Base-by-base conservation (phyloP, 37 sponge, comb jelly and placozoan genomes). In the Petrosia ficiformis region DNA sequence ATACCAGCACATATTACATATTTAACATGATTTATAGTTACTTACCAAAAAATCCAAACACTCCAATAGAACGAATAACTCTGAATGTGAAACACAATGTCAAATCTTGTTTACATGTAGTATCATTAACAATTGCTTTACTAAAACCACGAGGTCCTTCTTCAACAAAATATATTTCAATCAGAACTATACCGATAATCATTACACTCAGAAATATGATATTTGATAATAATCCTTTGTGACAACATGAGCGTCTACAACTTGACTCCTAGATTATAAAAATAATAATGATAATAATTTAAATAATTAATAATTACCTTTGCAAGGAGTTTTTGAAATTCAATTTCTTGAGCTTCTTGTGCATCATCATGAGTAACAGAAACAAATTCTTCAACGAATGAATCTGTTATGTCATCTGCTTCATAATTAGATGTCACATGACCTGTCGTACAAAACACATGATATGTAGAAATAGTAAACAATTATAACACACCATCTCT, bases 11-110 rank as follows among this genome's bases (percentile, higher is more conserved):
- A n/a, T n/a, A n/a, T n/a, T n/a, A n/a, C n/a, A n/a, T n/a, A n/a
- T n/a, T n/a, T n/a, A n/a, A n/a, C n/a, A n/a, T n/a, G n/a, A n/a
- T n/a, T n/a, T n/a, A n/a, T n/a, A n/a, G n/a, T 14, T 28, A 39
- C 73, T 58, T 59, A 88, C 90, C 86, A 6, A 80, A 28, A 39
- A 93, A 82, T 59, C 90, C 90, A 86, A 90, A 89, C 31, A 93
- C 28, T 22, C 94, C 94, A 56, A 86, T 24, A 33, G 87, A 57
- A 36, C 94, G 69, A 0, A 86, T 4, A 0, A 82, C 36, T 42
- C 92, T 42, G 4, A 77, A 68, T 56, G 57, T 54, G 36, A 63
- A 25, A 26, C 85, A 91, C 44, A n/a, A 77, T 81, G 42, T 2
- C 41, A 70, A n/a, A 14, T 3, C 16, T 30, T 42, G 0, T 29